Evolutionary conservation across 2,113 vertebrate species (phyloP).

Genomic region (Potamarius usumacintae): DNA sequence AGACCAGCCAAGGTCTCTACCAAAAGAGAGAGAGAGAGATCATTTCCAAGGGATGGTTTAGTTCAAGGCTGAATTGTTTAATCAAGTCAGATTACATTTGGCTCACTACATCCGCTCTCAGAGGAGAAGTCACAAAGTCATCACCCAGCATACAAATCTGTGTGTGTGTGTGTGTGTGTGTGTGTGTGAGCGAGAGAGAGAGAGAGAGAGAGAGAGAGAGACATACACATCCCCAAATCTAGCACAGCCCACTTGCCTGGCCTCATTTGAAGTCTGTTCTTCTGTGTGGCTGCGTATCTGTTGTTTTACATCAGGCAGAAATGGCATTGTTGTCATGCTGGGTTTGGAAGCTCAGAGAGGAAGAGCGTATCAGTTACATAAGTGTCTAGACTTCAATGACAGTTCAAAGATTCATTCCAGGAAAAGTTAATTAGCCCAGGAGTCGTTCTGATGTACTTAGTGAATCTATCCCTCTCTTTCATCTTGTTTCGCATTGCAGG

Average conservation of each 20-base stretch:
- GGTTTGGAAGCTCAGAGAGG: constrained; percentile 18
- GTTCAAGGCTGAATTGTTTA: constrained; percentile 43
- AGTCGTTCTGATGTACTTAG: constrained; percentile 39
- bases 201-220: not conserved
- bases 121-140: constrained; percentile 5
- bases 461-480: constrained; percentile 37
- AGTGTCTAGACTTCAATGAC: constrained; percentile 61
- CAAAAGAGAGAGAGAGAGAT: not conserved
- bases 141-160: constrained; percentile 3
- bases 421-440: constrained; percentile 54
- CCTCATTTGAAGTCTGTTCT: not conserved
- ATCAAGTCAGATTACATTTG: constrained; percentile 43
- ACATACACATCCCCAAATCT: not conserved
- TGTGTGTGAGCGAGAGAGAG: not conserved
- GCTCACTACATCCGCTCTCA: constrained; percentile 56
- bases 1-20: too few relatives aligned
- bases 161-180: not conserved
- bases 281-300: not conserved
- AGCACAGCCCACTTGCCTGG: not conserved
- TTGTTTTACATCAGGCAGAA: constrained; percentile 7
- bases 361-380: constrained; percentile 47
- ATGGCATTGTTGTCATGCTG: constrained; percentile 13
- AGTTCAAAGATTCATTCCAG: constrained; percentile 55
- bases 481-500: constrained; percentile 31
- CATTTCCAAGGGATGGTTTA: constrained; percentile 15